Percentiles rank a stretch among this genome's conserved stretches.
Conservation (phyloP, 2,797 vertebrate genomes). For the Sebastes glaucus region DNA sequence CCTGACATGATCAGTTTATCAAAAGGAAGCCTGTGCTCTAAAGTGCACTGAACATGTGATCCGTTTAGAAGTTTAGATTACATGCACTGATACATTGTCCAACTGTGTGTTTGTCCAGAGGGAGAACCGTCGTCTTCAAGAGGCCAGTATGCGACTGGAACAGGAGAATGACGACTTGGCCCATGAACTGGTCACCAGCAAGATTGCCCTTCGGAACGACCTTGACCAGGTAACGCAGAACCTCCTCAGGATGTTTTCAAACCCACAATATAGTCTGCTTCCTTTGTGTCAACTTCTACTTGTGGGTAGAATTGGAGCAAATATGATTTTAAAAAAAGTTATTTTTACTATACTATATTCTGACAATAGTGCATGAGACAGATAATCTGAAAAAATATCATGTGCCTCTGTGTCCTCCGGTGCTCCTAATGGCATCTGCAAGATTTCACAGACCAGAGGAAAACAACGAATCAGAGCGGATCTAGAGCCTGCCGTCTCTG, state of each 20-base stretch:
- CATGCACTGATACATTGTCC: not conserved
- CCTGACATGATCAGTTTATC: not conserved
- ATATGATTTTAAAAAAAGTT: too few relatives aligned
- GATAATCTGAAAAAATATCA: too few relatives aligned
- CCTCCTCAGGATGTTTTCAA: not conserved
- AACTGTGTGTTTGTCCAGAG: conserved; percentile 78
- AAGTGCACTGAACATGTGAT: not conserved
- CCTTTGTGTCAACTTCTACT: not conserved
- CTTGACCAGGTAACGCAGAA: conserved; percentile 90
- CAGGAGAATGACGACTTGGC: conserved; percentile 98
- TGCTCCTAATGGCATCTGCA: too few relatives aligned
- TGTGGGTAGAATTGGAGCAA: too few relatives aligned
- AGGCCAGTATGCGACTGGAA: conserved; percentile 97
- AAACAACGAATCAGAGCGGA: too few relatives aligned
- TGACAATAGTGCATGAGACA: too few relatives aligned
- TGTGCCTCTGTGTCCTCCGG: too few relatives aligned
- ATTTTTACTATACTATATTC: too few relatives aligned
- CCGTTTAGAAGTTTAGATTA: not conserved
- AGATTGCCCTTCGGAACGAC: conserved; percentile 96
- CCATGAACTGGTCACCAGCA: conserved; percentile 98
- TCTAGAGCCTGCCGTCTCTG: accelerated
- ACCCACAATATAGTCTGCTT: not conserved
- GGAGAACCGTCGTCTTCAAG: conserved; percentile 96
- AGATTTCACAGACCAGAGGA: too few relatives aligned
- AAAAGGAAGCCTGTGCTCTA: not conserved